Base-by-base conservation (phyloP, 23 tunicate species). In the Halocynthia roretzi region DNA sequence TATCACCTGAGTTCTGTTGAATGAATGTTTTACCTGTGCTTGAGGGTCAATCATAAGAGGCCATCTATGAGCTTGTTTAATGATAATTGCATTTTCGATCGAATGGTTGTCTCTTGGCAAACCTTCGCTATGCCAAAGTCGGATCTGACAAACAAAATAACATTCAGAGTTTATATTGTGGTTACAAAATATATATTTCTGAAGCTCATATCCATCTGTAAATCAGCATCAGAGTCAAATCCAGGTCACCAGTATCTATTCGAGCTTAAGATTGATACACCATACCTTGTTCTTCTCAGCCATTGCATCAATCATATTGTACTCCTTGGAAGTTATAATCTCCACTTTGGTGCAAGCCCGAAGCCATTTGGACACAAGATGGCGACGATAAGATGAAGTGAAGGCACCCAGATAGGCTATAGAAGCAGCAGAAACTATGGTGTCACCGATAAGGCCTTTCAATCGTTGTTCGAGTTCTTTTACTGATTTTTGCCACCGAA, bases 11-110 rank as follows among this genome's bases (percentile, higher is more conserved):
- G 17, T 17, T 18, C 17, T 68, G 72, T 68, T 17, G 20, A n/a
- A 18, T 17, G 40, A 68, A 20, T 68, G 18, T n/a, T n/a, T 67
- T 23, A 92, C 98, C 82, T 92, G 98, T 80, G 87, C 98, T 86
- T 92, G 98, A 51, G 98, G 98, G 75, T 92, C 98, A 57, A 92
- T 80, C 52, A 92, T 86, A 10, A 92, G 84, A 2, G 98, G 98
- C 91, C 91, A 92, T 53, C 91, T 57, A 76, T 85, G 85, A 52
- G 98, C 88, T 6, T 83, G 83, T 8, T 86, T 75, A 56, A 92
- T 86, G 65, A 92, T 83, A 68, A 92, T 85, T 6, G 98, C 98
- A 75, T 92, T 92, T 57, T 87, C 92, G 5, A 85, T 86, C 50
- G 98, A 92, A 61, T 92, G 91, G 61, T 76, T 68, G 70, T 92